Evolutionary conservation across 2,113 vertebrate species (phyloP).

Genomic region (Pachypanchax playfairii): DNA sequence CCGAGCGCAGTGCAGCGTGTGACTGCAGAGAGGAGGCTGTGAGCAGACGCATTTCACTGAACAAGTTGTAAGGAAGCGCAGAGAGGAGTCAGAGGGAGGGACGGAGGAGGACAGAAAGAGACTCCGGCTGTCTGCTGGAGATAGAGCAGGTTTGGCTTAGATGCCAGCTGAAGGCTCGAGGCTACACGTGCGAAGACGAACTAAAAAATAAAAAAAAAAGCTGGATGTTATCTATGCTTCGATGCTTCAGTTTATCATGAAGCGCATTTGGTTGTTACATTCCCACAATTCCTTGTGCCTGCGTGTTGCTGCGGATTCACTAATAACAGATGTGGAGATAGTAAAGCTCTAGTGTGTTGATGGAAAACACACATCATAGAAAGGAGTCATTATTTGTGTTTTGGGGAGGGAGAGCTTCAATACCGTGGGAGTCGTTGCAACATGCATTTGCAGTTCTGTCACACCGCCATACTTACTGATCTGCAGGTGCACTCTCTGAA

Average conservation of each 20-base stretch:
- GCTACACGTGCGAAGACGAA: constrained; percentile 40
- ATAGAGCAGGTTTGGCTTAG: constrained; percentile 35
- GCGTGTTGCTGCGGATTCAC: constrained; percentile 26
- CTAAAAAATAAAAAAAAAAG: constrained; percentile 28
- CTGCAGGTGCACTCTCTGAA: constrained; percentile 63
- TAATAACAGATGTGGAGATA: constrained; percentile 33
- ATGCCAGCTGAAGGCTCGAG: constrained; percentile 26
- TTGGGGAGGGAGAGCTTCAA: constrained; percentile 13
- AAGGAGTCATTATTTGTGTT: constrained; percentile 36
- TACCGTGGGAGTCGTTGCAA: constrained; percentile 38
- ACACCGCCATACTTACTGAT: constrained; percentile 24
- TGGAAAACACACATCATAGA: constrained; percentile 37
- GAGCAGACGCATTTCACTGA: constrained; percentile 50
- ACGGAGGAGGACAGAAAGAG: constrained; percentile 5
- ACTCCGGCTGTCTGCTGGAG: constrained; percentile 44
- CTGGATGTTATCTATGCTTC: constrained; percentile 35
- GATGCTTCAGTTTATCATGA: constrained; percentile 30
- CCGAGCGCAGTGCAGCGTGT: constrained; percentile 31
- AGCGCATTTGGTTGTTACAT: constrained; percentile 37
- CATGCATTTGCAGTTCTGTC: constrained; percentile 17
- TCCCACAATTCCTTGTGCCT: constrained; percentile 17
- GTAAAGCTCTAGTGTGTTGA: constrained; percentile 18
- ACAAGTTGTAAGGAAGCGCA: constrained; percentile 70
- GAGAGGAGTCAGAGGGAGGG: constrained; percentile 71
- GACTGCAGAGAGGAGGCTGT: constrained; percentile 52